A percentile compares a stretch with the other conserved stretches of the same genome.
Conservation (phyloP, 2,113 vertebrate species). For the Oncorhynchus tshawytscha region DNA sequence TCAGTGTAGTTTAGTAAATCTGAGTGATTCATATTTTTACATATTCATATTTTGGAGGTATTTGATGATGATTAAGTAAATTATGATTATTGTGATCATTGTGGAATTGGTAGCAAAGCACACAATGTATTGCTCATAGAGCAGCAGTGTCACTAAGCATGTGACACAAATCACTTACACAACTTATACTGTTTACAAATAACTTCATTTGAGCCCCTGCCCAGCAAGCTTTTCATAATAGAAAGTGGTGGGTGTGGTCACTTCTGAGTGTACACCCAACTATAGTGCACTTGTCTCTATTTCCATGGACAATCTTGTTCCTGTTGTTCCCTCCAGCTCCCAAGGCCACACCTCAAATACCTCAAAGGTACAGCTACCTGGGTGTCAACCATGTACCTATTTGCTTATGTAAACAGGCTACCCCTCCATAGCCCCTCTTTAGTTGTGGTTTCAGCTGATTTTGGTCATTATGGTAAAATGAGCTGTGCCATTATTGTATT, state of each 20-base stretch:
- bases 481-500: no score
- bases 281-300: slow-evolving; percentile 14
- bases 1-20: no score
- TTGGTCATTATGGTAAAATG: neutral
- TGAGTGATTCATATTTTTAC: no score
- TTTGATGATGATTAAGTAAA: no score
- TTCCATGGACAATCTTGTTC: slow-evolving; percentile 60
- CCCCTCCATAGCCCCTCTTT: neutral
- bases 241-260: slow-evolving; percentile 47
- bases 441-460: neutral
- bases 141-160: no score
- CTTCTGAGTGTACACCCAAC: slow-evolving; percentile 15
- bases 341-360: slow-evolving; percentile 43
- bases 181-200: no score
- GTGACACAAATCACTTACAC: no score
- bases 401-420: neutral
- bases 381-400: neutral
- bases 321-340: slow-evolving; percentile 16
- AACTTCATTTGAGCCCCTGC: no score
- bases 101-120: no score
- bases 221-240: neutral
- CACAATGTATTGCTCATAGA: no score
- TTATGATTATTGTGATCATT: no score
- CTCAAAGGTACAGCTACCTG: slow-evolving; percentile 24
- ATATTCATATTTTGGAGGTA: no score